Evolutionary conservation across 2,113 vertebrate genomes (phyloP), one percentile per base, ranked within the genome.

Genomic region (Pavo muticus): DNA sequence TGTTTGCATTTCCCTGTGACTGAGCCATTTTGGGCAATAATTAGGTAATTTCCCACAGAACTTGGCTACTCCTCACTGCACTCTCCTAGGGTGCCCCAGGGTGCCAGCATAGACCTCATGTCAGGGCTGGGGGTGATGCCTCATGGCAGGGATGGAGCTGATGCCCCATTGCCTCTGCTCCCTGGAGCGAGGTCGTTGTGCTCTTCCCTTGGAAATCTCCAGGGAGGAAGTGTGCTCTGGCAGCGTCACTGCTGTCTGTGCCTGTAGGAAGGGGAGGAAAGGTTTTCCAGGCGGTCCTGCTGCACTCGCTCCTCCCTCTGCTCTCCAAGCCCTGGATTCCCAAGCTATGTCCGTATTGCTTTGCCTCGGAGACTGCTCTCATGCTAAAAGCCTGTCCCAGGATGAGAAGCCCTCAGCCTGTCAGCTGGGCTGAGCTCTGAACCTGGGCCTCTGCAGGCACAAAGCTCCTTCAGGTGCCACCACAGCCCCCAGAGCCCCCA

Each of bases 41-140:
- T 93, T 95, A 93, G 89, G 93, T 79, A 73, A 93, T 93, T 92
- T 92, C 91, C 87, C 91, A 63, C 87, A 30, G 52, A 75, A 75
- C 67, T 82, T 56, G 48, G 70, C 45, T 2, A 16, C 54, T 84
- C 65, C 25, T 61, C 61, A 19, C 21, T 15, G 30, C 21, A 0
- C 69, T 39, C 60, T 32, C 40, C 5, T 25, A 40, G n/a, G 44
- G 32, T 65, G 40, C 54, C 27, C 25, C 8, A 11, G 79, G 65
- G 48, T 17, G 56, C 25, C 15, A 25, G 9, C 7, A 29, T 13
- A 12, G 29, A 19, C 11, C 30, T 16, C 50, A 27, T 25, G 25
- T 27, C 24, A 25, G 50, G 23, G 24, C 24, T 52, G 50, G 50
- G 44, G 27, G 29, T 30, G 72, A 29, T n/a, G 47, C 30, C 59